Evolutionary conservation across 92 coral and sea anemone genomes (phyloP).

Genomic region (Metridium senile): DNA sequence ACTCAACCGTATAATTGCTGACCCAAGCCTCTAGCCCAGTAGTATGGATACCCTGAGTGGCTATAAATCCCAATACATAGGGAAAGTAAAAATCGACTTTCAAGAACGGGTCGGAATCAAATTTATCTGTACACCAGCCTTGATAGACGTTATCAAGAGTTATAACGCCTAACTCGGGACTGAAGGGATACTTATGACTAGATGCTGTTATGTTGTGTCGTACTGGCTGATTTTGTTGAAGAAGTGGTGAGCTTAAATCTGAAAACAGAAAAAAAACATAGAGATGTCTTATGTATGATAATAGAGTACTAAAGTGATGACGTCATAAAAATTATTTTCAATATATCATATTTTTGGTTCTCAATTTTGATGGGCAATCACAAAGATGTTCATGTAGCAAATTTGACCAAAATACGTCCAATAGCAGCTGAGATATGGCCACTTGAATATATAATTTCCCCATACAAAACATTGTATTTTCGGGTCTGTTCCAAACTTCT

Average conservation of each 20-base stretch:
- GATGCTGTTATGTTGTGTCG: neutral
- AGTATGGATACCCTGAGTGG: slow-evolving; percentile 54
- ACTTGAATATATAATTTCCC: too few species aligned
- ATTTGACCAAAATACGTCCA: too few species aligned
- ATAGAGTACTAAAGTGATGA: too few species aligned
- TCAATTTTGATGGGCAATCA: too few species aligned
- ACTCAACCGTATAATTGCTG: slow-evolving; percentile 23
- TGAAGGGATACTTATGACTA: neutral
- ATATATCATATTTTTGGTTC: too few species aligned
- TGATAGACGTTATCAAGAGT: slow-evolving; percentile 39
- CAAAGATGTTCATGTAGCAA: too few species aligned
- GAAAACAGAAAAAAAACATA: slow-evolving; percentile 5
- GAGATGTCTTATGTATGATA: too few species aligned
- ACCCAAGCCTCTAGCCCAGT: slow-evolving; percentile 53
- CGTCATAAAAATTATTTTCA: too few species aligned
- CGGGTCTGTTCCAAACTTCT: too few species aligned
- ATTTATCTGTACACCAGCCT: slow-evolving; percentile 61
- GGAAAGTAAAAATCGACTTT: slow-evolving; percentile 37
- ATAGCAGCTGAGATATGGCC: too few species aligned
- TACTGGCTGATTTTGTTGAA: neutral
- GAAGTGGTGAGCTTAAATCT: neutral
- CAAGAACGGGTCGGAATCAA: slow-evolving; percentile 39
- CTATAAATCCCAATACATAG: slow-evolving; percentile 26
- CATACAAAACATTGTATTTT: too few species aligned
- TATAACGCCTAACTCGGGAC: slow-evolving; percentile 40